Evolutionary conservation across 2,888 invertebrate species (phyloP), one percentile per base, ranked within the genome.

Genomic region (Metacarcinus magister): DNA sequence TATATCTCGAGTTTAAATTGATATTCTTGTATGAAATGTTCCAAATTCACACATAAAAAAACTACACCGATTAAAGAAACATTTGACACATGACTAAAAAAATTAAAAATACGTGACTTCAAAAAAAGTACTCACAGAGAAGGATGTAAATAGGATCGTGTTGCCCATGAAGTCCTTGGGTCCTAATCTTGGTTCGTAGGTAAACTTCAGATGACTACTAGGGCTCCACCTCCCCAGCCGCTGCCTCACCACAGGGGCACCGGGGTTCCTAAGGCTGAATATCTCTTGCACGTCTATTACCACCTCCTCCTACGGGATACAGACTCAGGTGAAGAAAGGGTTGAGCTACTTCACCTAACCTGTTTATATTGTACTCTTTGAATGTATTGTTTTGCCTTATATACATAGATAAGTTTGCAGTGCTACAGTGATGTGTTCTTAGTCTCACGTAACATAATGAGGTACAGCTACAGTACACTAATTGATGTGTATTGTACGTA

Each of bases 81-180:
- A 23, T 23, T 2, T 3, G n/a, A 75, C 67, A 67, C 23, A n/a
- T n/a, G n/a, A 67, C n/a, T 67, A 19, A 5, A 67, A 5, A 67
- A 67, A n/a, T n/a, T n/a, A n/a, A n/a, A n/a, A n/a, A n/a, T n/a
- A n/a, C n/a, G n/a, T n/a, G 82, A 82, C 82, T 2, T 1, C 19
- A 10, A 28, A 7, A 23, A 32, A 67, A 43, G 90, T 23, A 32
- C 94, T 94, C 89, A 94, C 94, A 8, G 82, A 89, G 60, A 94
- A 94, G 89, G 48, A 48, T 10, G 89, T 54, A 13, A 94, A 2
- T 44, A 89, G 0, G 16, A 94, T n/a, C 28, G 54, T 89, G 48
- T 94, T 23, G 1, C 94, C 94, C 54, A 44, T 48, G 94, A 94
- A 94, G 89, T 94, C 89, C 48, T 13, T 13, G 23, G 94, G 94